Conservation (phyloP, 1,140 invertebrate species). For the Diorhabda elongata region DNA sequence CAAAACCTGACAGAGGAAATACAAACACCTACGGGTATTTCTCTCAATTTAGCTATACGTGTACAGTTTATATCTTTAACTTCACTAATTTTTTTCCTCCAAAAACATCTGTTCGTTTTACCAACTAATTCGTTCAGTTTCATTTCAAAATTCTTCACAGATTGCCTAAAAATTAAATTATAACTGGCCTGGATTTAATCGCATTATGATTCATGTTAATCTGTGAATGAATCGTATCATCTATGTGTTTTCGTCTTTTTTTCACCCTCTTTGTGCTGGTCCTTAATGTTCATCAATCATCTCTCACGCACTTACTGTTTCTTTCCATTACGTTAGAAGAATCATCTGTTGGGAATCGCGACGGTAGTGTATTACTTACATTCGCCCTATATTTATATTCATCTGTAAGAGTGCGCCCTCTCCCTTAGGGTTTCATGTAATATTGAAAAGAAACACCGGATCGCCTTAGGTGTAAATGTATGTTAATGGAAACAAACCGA, state of each 20-base stretch:
- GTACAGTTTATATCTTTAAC: too few species aligned
- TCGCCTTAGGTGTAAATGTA: conserved; percentile 1
- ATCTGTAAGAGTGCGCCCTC: not conserved
- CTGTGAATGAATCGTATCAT: not conserved
- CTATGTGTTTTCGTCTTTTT: not conserved
- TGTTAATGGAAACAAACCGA: conserved; percentile 3
- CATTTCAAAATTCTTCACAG: too few species aligned
- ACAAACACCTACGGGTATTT: too few species aligned
- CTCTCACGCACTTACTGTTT: conserved; percentile 10
- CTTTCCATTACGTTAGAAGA: conserved; percentile 9
- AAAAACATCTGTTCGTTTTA: too few species aligned
- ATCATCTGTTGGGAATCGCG: conserved; percentile 14
- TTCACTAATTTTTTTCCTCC: too few species aligned
- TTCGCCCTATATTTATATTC: conserved; percentile 16
- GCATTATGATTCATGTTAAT: not conserved
- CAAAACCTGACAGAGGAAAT: too few species aligned
- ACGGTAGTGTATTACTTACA: conserved; percentile 9
- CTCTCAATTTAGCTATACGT: too few species aligned
- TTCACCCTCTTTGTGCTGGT: too few species aligned
- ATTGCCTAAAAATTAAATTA: too few species aligned
- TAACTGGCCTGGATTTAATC: too few species aligned
- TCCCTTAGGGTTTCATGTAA: conserved; percentile 1
- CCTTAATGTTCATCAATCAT: conserved; percentile 11
- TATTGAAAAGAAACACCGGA: conserved; percentile 12
- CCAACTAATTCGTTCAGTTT: too few species aligned